Evolutionary conservation across 2,113 vertebrate genomes (phyloP), one percentile per base, ranked within the genome.

Genomic region (Hippocampus zosterae): DNA sequence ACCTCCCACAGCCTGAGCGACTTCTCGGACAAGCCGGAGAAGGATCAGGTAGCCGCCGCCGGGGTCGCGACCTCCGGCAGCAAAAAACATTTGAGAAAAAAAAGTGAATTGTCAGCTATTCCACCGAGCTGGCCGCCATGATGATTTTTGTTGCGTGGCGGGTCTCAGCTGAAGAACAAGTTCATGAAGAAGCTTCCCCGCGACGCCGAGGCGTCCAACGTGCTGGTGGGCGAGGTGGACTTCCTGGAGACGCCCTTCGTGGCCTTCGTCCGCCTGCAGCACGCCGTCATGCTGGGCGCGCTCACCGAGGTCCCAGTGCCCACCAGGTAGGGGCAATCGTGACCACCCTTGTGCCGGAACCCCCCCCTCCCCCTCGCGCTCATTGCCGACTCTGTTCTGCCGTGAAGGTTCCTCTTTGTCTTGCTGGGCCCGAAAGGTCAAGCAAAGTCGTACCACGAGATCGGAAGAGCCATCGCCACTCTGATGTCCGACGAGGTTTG

Each of bases 111-210:
- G 5, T 37, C 33, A 37, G 5, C 33, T 1, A 6, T 37, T 37
- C 0, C 33, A 37, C 33, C 1, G 33, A 37, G 6, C 33, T n/a
- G n/a, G n/a, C n/a, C n/a, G n/a, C n/a, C n/a, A 33, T 33, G 4
- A 33, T 33, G 3, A 19, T 44, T 3, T 4, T 27, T 50, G 3
- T 6, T 1, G 23, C 13, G 1, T 3, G 0, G 18, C 21, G 8
- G 41, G 21, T 72, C 23, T 62, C 29, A 99, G 97, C 87, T 98
- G 81, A 98, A 98, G 90, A 99, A 99, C 46, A 98, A 98, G 75
- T 99, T 99, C 86, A 99, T 99, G 96, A 99, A 99, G 82, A 99
- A 99, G 5, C 37, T 99, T 72, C 96, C 97, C 1, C 95, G 96
- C 0, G 97, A 99, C 1, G 97, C 97, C 0, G 97, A 99, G 86